A percentile compares a stretch with the other conserved stretches of the same genome.
phyloP scores from a whole-genome alignment of 2,797 vertebrate species.

The Cossypha polioptera region DNA sequence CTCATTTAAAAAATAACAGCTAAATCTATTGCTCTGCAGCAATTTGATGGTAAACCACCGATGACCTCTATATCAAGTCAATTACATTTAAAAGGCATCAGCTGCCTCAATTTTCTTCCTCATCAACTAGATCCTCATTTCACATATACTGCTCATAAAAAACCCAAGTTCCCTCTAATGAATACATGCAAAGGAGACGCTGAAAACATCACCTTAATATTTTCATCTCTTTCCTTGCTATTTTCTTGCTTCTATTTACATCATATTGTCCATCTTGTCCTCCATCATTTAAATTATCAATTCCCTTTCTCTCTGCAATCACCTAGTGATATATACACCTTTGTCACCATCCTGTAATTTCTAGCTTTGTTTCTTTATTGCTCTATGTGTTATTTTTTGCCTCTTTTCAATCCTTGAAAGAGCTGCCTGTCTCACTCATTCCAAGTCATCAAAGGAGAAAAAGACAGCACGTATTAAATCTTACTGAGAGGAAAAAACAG shows the following conservation, averaged over 20 bases:
- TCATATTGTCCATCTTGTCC: neutral
- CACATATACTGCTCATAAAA: neutral
- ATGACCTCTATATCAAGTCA: neutral
- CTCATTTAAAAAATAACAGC: neutral
- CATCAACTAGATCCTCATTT: neutral
- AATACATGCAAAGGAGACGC: neutral
- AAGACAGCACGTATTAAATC: neutral
- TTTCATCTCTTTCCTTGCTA: neutral
- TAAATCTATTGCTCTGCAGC: neutral
- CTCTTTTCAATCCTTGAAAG: neutral
- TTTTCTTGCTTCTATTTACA: neutral
- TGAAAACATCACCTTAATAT: neutral
- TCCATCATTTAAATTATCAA: neutral
- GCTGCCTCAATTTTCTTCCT: neutral
- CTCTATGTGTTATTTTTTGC: neutral
- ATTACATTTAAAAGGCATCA: neutral
- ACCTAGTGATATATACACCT: neutral
- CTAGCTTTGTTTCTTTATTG: constrained; percentile 13
- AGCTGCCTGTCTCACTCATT: neutral
- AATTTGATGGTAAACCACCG: neutral
- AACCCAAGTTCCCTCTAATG: neutral
- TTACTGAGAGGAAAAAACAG: neutral
- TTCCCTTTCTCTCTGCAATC: neutral
- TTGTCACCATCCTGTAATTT: neutral
- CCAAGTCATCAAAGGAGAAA: neutral